A percentile compares a stretch with the other conserved stretches of the same genome.
Evolutionary conservation across 2,888 invertebrate species (phyloP).

Genomic region (Lasiommata megera): DNA sequence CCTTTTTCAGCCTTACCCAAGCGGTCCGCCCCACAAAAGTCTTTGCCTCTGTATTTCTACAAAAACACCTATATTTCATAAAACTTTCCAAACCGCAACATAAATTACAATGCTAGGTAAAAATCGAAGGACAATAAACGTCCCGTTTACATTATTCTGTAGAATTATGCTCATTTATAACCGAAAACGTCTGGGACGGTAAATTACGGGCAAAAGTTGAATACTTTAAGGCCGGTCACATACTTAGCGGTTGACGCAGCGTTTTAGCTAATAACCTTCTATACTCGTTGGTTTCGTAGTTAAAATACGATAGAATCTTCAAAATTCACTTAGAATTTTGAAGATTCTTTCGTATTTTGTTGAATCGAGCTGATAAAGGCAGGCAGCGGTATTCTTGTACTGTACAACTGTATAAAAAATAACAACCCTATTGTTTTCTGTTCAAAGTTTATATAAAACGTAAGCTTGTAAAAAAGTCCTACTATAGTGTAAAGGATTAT

Average conservation of each 20-base stretch:
- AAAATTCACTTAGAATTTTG: too few species aligned
- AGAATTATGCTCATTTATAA: conserved; percentile 36
- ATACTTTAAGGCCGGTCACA: conserved; percentile 5
- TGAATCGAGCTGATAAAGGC: too few species aligned
- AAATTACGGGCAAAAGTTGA: conserved; percentile 23
- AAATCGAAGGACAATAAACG: conserved; percentile 19
- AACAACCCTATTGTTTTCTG: too few species aligned
- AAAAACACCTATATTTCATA: conserved; percentile 10
- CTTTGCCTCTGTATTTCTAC: neutral
- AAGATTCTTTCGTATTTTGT: too few species aligned
- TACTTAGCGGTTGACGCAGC: conserved; percentile 1
- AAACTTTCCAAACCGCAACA: conserved; percentile 11
- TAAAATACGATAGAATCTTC: neutral
- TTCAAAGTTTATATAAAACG: too few species aligned
- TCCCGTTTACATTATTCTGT: conserved; percentile 14
- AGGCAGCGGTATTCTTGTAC: too few species aligned
- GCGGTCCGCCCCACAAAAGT: neutral
- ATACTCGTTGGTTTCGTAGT: too few species aligned
- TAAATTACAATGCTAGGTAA: conserved; percentile 18
- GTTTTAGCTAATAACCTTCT: neutral
- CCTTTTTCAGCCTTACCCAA: neutral
- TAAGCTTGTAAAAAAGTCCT: too few species aligned
- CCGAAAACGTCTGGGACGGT: conserved; percentile 14
- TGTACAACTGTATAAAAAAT: too few species aligned
- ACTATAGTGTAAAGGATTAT: too few species aligned